Conservation (phyloP, 2,888 invertebrate genomes). For the Entomobrya proxima region DNA sequence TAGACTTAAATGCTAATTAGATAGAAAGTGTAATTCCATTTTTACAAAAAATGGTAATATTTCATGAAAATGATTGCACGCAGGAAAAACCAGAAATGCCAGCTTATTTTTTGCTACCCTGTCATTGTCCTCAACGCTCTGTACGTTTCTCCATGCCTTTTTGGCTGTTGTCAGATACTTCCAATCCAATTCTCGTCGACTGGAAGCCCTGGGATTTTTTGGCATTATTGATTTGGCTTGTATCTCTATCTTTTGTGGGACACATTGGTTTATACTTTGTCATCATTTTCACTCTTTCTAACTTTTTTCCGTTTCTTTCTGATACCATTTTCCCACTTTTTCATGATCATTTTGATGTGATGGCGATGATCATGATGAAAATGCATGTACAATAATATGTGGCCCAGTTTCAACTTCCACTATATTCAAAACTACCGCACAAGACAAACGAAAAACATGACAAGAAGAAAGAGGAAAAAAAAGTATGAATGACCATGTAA, state of each 20-base stretch:
- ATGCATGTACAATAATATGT: background rate
- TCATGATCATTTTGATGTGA: conserved; percentile 14
- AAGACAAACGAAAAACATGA: conserved; percentile 22
- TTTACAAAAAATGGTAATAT: no score
- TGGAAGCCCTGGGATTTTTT: conserved; percentile 68
- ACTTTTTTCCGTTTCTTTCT: conserved; percentile 52
- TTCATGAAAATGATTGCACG: background rate
- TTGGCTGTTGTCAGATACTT: conserved; percentile 65
- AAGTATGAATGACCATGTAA: background rate
- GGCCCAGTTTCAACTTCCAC: background rate
- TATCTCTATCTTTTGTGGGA: conserved; percentile 71
- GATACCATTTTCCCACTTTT: conserved; percentile 34
- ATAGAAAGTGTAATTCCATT: background rate
- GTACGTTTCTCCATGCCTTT: background rate
- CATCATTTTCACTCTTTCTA: conserved; percentile 71
- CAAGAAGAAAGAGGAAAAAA: background rate
- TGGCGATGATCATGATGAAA: background rate
- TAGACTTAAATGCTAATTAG: no score
- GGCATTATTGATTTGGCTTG: conserved; percentile 72
- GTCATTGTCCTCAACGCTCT: conserved; percentile 43
- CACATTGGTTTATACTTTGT: conserved; percentile 72
- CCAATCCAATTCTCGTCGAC: conserved; percentile 72
- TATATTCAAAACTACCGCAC: background rate
- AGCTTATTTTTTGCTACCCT: conserved; percentile 17
- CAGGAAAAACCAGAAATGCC: background rate